phyloP scores from a whole-genome alignment of 2,113 vertebrate genomes.

The Maccullochella peelii region DNA sequence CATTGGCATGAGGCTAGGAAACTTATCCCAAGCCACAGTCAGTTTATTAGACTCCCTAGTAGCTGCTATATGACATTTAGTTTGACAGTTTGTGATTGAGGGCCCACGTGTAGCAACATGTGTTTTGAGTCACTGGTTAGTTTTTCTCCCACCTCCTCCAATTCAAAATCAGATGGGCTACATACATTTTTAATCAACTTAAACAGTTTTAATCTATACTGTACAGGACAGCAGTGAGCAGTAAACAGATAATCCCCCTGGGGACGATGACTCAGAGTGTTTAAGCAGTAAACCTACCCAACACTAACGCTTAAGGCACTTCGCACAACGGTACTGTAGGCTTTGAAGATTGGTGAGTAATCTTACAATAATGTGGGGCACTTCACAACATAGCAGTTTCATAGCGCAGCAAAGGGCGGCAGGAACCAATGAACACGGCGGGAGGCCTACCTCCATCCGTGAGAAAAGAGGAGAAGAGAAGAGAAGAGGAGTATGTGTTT shows the following conservation, averaged over 20 bases:
- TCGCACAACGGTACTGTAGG: conserved; percentile 33
- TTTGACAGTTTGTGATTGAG: conserved; percentile 38
- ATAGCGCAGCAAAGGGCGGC: conserved; percentile 21
- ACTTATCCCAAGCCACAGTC: conserved; percentile 37
- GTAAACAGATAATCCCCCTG: conserved; percentile 21
- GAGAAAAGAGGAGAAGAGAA: conserved; percentile 6
- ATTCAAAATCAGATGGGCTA: conserved; percentile 14
- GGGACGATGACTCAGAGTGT: conserved; percentile 29
- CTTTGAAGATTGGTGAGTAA: conserved; percentile 77
- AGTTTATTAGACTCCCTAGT: conserved; percentile 53
- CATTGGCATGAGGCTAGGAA: conserved; percentile 52
- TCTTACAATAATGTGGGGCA: conserved; percentile 71
- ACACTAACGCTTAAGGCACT: conserved; percentile 46
- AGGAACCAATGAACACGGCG: conserved; percentile 46
- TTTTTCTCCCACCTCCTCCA: conserved; percentile 47
- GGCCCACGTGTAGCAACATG: conserved; percentile 56
- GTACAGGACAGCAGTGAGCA: conserved; percentile 16
- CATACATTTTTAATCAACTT: conserved; percentile 43
- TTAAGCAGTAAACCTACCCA: conserved; percentile 23
- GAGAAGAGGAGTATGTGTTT: conserved; percentile 28
- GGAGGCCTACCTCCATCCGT: conserved; percentile 37
- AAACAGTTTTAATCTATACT: conserved; percentile 33
- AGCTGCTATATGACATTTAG: conserved; percentile 61
- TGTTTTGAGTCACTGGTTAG: conserved; percentile 56
- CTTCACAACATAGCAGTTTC: conserved; percentile 73